Base-by-base conservation (phyloP, 1,140 invertebrate genomes). In the Bombus difficillimus region DNA sequence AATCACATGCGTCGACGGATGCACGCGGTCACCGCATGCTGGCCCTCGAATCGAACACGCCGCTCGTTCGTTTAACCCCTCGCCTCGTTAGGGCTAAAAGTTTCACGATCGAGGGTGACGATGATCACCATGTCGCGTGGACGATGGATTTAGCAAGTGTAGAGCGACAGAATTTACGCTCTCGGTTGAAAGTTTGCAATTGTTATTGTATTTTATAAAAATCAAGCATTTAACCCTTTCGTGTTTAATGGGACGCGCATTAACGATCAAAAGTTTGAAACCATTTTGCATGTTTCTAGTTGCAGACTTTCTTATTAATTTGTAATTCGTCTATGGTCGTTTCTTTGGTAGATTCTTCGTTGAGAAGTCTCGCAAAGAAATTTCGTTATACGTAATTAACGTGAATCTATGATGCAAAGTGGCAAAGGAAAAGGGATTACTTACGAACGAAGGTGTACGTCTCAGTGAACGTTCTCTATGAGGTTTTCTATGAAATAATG, bases 1-100 rank as follows among this genome's bases (percentile, higher is more conserved):
- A 84, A 90, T 90, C 88, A 88, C 83, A 73, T 47, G 76, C 73
- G 64, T 73, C 72, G 77, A 85, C 57, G 71, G 59, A 80, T 43
- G 62, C 66, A 77, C 84, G 69, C 59, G 71, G 47, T 28, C 71
- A 41, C 59, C n/a, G 57, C 71, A 71, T 25, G 75, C 47, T 39
- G 75, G 72, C 62, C 43, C 62, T 69, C 74, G 74, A 71, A 78
- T 69, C 73, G 62, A 77, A 68, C 64, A 34, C 6, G 18, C 73
- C 81, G 43, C 32, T 28, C 53, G 57, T 41, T 72, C 57, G 73
- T 68, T 83, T 83, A 77, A 83, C 74, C 81, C 59, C 62, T 41
- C 9, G 34, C 28, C 62, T 71, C 82, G 62, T 83, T 77, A 71
- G 47, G 74, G 47, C 10, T 25, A 64, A 76, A 68, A 53, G 43